These are phyloP conservation scores for Blennius ocellaris DNA, from an alignment of 2,113 vertebrate genomes.

Conservation along the genomic window DNA sequence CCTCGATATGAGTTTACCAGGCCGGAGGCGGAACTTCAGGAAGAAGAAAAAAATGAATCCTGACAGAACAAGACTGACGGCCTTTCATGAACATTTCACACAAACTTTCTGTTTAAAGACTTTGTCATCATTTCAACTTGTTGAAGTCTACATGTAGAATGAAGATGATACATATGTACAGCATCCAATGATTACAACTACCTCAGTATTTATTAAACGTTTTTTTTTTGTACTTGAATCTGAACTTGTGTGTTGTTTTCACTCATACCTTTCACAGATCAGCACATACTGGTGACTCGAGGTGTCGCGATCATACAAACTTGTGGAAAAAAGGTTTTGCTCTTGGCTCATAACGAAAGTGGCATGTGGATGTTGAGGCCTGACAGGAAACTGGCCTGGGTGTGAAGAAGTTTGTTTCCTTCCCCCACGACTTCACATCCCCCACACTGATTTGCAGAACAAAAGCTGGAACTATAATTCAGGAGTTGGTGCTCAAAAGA, in stretches of 20 bases:
- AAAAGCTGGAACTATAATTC: slow-evolving; percentile 61
- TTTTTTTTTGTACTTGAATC: slow-evolving; percentile 44
- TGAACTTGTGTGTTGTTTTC: slow-evolving; percentile 6
- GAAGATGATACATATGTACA: slow-evolving; percentile 24
- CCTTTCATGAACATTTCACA: slow-evolving; percentile 7
- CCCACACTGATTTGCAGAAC: slow-evolving; percentile 58
- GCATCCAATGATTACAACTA: slow-evolving; percentile 53
- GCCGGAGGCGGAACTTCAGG: background rate
- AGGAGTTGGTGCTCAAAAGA: slow-evolving; percentile 23
- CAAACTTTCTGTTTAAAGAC: background rate
- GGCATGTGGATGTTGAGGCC: slow-evolving; percentile 21
- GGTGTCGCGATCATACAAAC: background rate
- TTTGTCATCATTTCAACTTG: background rate
- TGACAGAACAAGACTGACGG: background rate
- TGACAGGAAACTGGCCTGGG: slow-evolving; percentile 50
- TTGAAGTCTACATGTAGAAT: slow-evolving; percentile 2
- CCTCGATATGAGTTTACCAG: slow-evolving; percentile 17
- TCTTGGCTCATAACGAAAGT: background rate
- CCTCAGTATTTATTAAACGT: slow-evolving; percentile 79
- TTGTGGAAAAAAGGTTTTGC: background rate
- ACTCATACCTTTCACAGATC: no score
- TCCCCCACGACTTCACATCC: slow-evolving; percentile 44
- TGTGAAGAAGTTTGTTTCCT: slow-evolving; percentile 49
- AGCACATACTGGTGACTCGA: background rate
- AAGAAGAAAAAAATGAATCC: no score